phyloP scores from a whole-genome alignment of 2,888 invertebrate species.

The Cephus pulcher region DNA sequence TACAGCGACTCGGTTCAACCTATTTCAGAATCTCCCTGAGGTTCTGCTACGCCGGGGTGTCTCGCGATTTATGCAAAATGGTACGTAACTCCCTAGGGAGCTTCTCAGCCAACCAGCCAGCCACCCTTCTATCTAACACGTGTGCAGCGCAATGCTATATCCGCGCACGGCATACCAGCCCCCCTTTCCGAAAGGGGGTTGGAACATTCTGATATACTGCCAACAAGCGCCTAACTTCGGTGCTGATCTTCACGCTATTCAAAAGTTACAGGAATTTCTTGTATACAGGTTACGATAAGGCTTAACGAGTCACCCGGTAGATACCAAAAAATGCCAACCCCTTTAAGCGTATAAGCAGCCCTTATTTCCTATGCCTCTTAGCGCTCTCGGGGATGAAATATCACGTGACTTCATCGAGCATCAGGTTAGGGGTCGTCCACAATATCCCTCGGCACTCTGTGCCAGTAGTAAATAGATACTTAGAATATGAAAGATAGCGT shows the following conservation, averaged over 20 bases:
- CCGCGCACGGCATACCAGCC: slow-evolving; percentile 30
- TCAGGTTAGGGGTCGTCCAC: slow-evolving; percentile 10
- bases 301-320: background rate
- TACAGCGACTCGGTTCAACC: slow-evolving; percentile 47
- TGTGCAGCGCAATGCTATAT: slow-evolving; percentile 36
- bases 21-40: slow-evolving; percentile 60
- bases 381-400: background rate
- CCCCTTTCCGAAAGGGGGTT: slow-evolving; percentile 27
- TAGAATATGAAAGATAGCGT: slow-evolving; percentile 13
- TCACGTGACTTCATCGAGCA: slow-evolving; percentile 12
- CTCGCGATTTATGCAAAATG: slow-evolving; percentile 66
- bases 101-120: slow-evolving; percentile 36
- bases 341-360: background rate
- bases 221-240: slow-evolving; percentile 35
- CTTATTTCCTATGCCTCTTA: background rate
- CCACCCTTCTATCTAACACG: slow-evolving; percentile 58
- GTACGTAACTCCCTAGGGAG: slow-evolving; percentile 61
- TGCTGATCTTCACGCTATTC: slow-evolving; percentile 12
- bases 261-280: background rate
- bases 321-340: background rate
- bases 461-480: slow-evolving; percentile 2
- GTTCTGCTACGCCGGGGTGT: slow-evolving; percentile 58
- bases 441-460: background rate
- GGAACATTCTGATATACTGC: slow-evolving; percentile 35
- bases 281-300: background rate